Percentiles rank a stretch among this genome's conserved stretches.
phyloP scores from a whole-genome alignment of 2,888 invertebrate genomes.

The Ennomos fuscantarius region DNA sequence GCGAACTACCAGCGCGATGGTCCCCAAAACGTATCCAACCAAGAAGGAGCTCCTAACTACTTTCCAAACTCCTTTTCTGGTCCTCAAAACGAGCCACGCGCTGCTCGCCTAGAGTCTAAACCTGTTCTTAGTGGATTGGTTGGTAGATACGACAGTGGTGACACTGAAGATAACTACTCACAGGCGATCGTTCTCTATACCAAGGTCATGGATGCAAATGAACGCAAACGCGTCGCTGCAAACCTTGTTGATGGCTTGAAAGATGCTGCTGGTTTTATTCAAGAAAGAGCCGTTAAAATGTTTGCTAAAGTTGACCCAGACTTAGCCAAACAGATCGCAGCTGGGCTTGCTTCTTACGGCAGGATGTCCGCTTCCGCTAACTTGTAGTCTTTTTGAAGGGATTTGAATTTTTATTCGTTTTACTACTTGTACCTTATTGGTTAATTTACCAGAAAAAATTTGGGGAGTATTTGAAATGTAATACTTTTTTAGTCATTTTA shows the following conservation, averaged over 20 bases:
- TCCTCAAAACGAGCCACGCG: slow-evolving; percentile 89
- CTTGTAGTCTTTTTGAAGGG: slow-evolving; percentile 67
- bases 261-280: slow-evolving; percentile 93
- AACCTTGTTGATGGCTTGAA: slow-evolving; percentile 93
- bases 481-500: too few species aligned
- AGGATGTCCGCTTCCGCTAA: slow-evolving; percentile 58
- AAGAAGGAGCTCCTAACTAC: slow-evolving; percentile 97
- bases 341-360: slow-evolving; percentile 76
- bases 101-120: slow-evolving; percentile 81
- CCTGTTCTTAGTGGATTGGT: slow-evolving; percentile 89
- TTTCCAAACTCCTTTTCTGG: slow-evolving; percentile 98
- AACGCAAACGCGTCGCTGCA: slow-evolving; percentile 88
- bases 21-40: slow-evolving; percentile 90
- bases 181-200: slow-evolving; percentile 94
- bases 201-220: slow-evolving; percentile 90
- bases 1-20: slow-evolving; percentile 97
- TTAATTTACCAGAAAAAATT: neutral
- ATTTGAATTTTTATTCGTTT: neutral
- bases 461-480: too few species aligned
- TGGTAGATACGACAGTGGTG: slow-evolving; percentile 90
- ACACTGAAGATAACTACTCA: slow-evolving; percentile 94
- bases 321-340: slow-evolving; percentile 90
- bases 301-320: slow-evolving; percentile 92
- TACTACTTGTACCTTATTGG: neutral
- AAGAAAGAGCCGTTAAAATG: slow-evolving; percentile 94